These are phyloP conservation scores for Sinotaia quadrata DNA, from an alignment of 2,888 invertebrate species.

Conservation along the genomic window DNA sequence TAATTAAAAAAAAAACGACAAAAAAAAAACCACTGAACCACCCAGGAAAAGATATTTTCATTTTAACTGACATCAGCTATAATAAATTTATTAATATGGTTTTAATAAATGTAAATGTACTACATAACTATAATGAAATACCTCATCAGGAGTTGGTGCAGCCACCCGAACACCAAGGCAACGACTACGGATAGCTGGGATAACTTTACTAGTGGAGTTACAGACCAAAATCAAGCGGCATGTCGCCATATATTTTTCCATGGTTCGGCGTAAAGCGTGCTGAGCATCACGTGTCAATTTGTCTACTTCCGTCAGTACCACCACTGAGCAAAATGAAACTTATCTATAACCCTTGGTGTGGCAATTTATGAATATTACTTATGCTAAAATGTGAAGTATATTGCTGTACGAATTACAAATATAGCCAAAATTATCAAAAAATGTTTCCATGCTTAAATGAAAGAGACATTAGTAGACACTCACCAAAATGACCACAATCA, in stretches of 20 bases:
- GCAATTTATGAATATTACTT: no score
- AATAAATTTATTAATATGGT: background rate
- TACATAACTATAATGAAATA: conserved; percentile 71
- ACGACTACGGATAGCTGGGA: conserved; percentile 96
- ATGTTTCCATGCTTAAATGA: no score
- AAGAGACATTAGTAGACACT: no score
- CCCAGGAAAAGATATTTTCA: no score
- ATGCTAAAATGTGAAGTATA: no score
- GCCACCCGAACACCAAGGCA: conserved; percentile 93
- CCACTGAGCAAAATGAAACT: conserved; percentile 77
- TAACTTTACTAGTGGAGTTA: conserved; percentile 91
- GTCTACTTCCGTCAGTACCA: conserved; percentile 95
- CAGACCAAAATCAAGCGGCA: conserved; percentile 95
- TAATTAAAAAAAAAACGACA: no score
- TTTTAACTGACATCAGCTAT: background rate
- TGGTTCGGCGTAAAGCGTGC: conserved; percentile 96
- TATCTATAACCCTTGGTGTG: background rate
- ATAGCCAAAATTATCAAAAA: no score
- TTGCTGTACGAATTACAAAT: no score
- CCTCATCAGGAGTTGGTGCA: conserved; percentile 86
- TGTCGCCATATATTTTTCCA: conserved; percentile 98
- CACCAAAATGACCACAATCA: no score
- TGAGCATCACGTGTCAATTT: conserved; percentile 97
- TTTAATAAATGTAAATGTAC: background rate
- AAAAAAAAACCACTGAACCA: no score